These are phyloP conservation scores for Pentamera pediparva DNA, from an alignment of 53 echinoderm and acorn worm genomes.

Conservation along the genomic window DNA sequence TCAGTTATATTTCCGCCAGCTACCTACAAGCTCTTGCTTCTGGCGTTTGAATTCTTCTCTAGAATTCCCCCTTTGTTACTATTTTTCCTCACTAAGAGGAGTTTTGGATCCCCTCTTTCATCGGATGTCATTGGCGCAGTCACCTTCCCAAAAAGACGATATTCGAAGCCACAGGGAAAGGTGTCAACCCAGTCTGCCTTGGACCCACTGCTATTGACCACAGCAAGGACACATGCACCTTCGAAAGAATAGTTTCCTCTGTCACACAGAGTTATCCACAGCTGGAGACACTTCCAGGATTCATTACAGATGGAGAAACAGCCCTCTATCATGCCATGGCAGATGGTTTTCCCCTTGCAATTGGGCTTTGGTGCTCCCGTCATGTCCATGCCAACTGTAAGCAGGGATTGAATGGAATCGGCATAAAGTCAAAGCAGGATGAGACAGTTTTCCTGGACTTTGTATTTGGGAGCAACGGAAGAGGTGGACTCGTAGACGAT, in stretches of 20 bases:
- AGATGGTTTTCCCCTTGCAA: not conserved
- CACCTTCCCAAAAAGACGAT: no score
- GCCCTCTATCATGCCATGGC: not conserved
- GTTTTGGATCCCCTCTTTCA: no score
- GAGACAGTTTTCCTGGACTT: not conserved
- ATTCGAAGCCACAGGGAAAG: not conserved
- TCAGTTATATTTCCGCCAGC: no score
- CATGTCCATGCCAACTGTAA: not conserved
- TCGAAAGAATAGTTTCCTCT: not conserved
- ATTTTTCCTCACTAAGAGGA: no score
- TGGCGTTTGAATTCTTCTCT: no score
- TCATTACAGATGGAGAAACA: not conserved
- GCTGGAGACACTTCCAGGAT: not conserved
- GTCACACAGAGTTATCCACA: not conserved
- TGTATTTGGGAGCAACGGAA: not conserved
- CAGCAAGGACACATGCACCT: not conserved
- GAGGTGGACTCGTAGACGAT: not conserved
- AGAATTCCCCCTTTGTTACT: no score
- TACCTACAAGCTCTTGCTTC: no score
- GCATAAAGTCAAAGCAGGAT: not conserved
- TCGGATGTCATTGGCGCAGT: no score
- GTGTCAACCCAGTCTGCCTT: not conserved
- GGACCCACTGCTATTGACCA: not conserved
- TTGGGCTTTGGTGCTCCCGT: not conserved
- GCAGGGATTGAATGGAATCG: not conserved